Conservation (phyloP, 2,797 vertebrate species). For the Amblyraja radiata region DNA sequence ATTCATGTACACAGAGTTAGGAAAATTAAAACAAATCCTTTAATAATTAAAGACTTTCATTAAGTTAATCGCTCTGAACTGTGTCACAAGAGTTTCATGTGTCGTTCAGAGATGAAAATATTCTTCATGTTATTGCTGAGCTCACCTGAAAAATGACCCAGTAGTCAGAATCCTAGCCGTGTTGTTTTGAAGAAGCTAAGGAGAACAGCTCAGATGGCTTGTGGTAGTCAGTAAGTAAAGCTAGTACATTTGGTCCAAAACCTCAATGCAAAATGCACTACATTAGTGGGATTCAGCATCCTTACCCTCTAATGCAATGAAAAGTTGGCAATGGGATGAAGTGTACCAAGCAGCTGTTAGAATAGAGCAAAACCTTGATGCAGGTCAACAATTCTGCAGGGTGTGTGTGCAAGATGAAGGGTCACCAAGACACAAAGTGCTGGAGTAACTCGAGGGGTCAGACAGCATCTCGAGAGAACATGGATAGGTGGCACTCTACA, state of each 20-base stretch:
- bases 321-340: slow-evolving; percentile 24
- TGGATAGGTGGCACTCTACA: too few relatives aligned
- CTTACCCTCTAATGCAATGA: slow-evolving; percentile 14
- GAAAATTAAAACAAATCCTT: slow-evolving; percentile 47
- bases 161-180: neutral
- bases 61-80: slow-evolving; percentile 48
- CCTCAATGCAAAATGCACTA: neutral
- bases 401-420: too few relatives aligned
- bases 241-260: slow-evolving; percentile 5
- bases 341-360: neutral
- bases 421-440: too few relatives aligned
- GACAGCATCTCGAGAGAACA: too few relatives aligned
- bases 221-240: slow-evolving; percentile 16
- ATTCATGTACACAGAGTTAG: slow-evolving; percentile 46
- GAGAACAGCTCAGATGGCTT: slow-evolving; percentile 14
- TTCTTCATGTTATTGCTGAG: slow-evolving; percentile 32
- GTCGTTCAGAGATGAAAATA: slow-evolving; percentile 35
- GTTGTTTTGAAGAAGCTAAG: slow-evolving; percentile 33
- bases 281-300: neutral
- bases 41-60: slow-evolving; percentile 54
- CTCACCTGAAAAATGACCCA: slow-evolving; percentile 38
- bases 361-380: neutral
- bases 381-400: neutral
- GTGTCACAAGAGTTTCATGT: slow-evolving; percentile 40
- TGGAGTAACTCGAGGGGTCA: too few relatives aligned